Percentiles rank a stretch among this genome's conserved stretches.
Conservation (phyloP, 35 echinoderm and acorn worm species). For the Patiria miniata region DNA sequence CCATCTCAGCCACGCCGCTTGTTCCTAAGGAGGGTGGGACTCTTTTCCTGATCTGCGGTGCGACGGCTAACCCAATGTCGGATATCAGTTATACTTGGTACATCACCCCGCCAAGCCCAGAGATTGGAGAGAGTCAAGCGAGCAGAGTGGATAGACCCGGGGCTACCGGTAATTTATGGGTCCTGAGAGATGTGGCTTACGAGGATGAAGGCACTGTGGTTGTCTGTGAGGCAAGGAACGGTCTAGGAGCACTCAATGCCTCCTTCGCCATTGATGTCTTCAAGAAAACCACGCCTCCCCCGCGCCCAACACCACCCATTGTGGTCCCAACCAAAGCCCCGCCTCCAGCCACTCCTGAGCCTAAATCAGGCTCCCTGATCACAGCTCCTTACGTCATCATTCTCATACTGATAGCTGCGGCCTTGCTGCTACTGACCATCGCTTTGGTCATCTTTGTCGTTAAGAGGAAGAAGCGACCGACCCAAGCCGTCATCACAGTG, state of each 20-base stretch:
- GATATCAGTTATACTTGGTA: neutral
- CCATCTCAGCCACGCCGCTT: neutral
- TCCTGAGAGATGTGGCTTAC: neutral
- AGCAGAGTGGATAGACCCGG: neutral
- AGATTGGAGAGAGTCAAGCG: neutral
- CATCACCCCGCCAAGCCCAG: neutral
- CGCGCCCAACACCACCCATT: neutral
- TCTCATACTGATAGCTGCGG: neutral
- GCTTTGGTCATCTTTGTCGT: neutral
- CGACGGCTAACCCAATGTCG: neutral
- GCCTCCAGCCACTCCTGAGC: neutral
- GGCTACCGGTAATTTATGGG: neutral
- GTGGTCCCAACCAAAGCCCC: neutral
- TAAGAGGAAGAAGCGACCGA: constrained; percentile 20
- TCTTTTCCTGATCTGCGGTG: neutral
- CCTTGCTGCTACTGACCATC: neutral
- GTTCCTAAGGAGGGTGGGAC: neutral
- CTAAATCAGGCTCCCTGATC: neutral
- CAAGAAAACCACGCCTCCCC: constrained; percentile 5
- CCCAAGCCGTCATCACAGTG: neutral
- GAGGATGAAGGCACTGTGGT: neutral
- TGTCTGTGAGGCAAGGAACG: neutral
- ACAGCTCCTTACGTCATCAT: constrained; percentile 6
- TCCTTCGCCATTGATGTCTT: constrained; percentile 1
- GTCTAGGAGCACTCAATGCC: neutral